phyloP scores from a whole-genome alignment of 2,888 invertebrate genomes.

The Stenichneumon culpator region DNA sequence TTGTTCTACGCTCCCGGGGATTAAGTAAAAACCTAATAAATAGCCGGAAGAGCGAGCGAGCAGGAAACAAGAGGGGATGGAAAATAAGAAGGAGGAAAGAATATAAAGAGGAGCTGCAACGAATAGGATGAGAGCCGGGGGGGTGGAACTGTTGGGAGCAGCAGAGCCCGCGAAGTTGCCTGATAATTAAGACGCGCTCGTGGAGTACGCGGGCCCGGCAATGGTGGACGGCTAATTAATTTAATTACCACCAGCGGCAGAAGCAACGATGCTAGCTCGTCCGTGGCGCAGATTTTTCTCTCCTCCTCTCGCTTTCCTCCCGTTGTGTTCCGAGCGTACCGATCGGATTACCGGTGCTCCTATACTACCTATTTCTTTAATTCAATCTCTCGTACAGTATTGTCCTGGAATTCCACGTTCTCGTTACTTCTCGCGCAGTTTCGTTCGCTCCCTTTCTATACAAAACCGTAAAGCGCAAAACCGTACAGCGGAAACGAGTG shows the following conservation, averaged over 20 bases:
- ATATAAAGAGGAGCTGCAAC: constrained; percentile 58
- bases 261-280: constrained; percentile 55
- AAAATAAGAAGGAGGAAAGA: constrained; percentile 44
- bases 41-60: constrained; percentile 78
- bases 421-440: constrained; percentile 23
- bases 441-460: neutral
- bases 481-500: constrained; percentile 49
- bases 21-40: constrained; percentile 84
- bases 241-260: constrained; percentile 78
- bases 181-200: constrained; percentile 84
- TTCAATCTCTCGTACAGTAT: constrained; percentile 52
- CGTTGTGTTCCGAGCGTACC: constrained; percentile 36
- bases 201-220: constrained; percentile 70
- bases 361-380: constrained; percentile 57
- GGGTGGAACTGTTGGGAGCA: constrained; percentile 55
- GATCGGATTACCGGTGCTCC: constrained; percentile 62
- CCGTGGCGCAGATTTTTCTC: constrained; percentile 49
- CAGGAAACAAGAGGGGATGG: constrained; percentile 51
- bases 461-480: constrained; percentile 12
- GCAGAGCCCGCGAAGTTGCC: constrained; percentile 73
- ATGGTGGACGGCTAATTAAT: constrained; percentile 83
- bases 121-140: constrained; percentile 46
- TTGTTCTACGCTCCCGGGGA: constrained; percentile 78
- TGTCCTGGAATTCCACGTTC: constrained; percentile 19
- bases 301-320: constrained; percentile 11